Conservation (phyloP, 2,888 invertebrate species). For the Hypolimnas misippus region DNA sequence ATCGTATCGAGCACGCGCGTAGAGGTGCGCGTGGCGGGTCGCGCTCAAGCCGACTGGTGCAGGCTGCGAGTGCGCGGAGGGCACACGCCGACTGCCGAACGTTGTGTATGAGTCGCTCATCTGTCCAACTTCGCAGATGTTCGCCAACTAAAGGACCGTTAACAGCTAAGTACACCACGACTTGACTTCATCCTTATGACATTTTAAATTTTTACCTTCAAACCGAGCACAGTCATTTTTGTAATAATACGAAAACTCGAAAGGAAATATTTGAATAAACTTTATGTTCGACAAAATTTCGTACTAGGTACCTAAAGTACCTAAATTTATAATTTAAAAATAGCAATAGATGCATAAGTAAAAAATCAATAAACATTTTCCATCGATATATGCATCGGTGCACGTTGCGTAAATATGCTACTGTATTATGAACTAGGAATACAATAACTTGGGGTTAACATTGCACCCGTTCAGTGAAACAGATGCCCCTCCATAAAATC, state of each 20-base stretch:
- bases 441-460: slow-evolving; percentile 35
- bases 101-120: slow-evolving; percentile 56
- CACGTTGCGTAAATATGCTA: background rate
- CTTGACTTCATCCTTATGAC: slow-evolving; percentile 7
- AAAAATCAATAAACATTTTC: too few relatives aligned
- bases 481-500: slow-evolving; percentile 41
- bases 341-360: too few relatives aligned
- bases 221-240: too few relatives aligned
- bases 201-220: background rate
- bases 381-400: too few relatives aligned
- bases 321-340: too few relatives aligned
- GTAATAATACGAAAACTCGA: too few relatives aligned
- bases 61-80: slow-evolving; percentile 52
- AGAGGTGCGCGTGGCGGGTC: slow-evolving; percentile 74
- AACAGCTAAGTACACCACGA: slow-evolving; percentile 40
- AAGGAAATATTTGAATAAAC: too few relatives aligned
- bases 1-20: slow-evolving; percentile 46
- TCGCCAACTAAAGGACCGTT: slow-evolving; percentile 59
- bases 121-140: slow-evolving; percentile 56
- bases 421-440: slow-evolving; percentile 10
- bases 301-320: too few relatives aligned
- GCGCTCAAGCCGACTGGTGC: slow-evolving; percentile 69
- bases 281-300: background rate
- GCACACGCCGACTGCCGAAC: slow-evolving; percentile 38
- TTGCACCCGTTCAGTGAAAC: slow-evolving; percentile 26